Base-by-base conservation (phyloP, 2,113 vertebrate genomes). In the Stomatorhinus ivindoensis region DNA sequence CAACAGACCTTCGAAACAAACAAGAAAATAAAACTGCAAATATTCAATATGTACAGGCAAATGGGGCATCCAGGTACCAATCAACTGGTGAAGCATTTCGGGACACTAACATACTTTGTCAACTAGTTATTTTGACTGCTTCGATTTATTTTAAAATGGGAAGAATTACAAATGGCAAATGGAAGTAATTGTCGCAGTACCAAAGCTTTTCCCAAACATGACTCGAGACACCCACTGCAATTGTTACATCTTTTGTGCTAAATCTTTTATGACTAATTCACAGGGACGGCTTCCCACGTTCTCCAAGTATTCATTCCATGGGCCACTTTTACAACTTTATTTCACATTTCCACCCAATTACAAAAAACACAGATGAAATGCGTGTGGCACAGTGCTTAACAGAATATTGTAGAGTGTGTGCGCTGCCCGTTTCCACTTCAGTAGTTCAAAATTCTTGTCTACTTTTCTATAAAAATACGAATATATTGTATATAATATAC, bases 381-480 rank as follows among this genome's bases (percentile, higher is more conserved):
- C 21, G 31, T 0, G 44, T 42, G 73, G 35, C 35, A 80, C 73
- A 80, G 73, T 80, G 73, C 35, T 80, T 85, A 31, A 85, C 82
- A 17, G 86, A 87, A 17, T 39, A 35, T 31, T 58, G 48, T 19
- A 15, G 82, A 48, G n/a, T 11, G 42, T 24, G 42, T 2, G 83
- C 24, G 83, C 24, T 27, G 83, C 4, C 11, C 42, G 5, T 27
- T 50, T 27, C 8, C 24, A 50, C 47, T n/a, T 35, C 7, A 53
- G 31, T 13, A 17, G 13, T 80, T 35, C 73, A 80, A 80, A 80
- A 39, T 94, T 95, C 90, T 93, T 92, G 92, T 94, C 92, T 94
- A 73, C 92, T 91, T 89, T 94, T 89, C 93, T 96, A 96, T 90
- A 96, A 96, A 96, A 96, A 96, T 95, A 96, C 93, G 5, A 31